These are phyloP conservation scores for Notodonta ziczac DNA, from an alignment of 2,888 invertebrate species.

Conservation along the genomic window DNA sequence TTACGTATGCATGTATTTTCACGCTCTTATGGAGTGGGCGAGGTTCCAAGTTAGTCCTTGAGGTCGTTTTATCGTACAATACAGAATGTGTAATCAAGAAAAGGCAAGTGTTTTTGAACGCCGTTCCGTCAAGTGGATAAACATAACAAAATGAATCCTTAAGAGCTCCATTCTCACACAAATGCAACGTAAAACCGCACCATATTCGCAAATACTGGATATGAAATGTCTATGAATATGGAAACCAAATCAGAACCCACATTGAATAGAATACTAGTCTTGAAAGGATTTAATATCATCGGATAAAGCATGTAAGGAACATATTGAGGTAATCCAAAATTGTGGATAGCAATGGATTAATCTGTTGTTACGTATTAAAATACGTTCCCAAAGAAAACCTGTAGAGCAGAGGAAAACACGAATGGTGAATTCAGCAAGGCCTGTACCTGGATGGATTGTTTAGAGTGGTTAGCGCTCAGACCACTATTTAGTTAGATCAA, in stretches of 20 bases:
- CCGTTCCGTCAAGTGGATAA: too few species aligned
- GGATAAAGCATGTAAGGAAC: neutral
- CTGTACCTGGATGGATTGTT: too few species aligned
- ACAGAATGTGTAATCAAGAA: neutral
- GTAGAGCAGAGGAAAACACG: too few species aligned
- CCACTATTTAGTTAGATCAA: too few species aligned
- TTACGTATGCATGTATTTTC: slow-evolving; percentile 1
- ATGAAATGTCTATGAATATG: neutral
- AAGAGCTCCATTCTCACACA: neutral
- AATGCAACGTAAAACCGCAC: neutral
- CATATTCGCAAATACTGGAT: neutral
- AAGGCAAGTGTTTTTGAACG: neutral
- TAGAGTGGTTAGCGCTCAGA: too few species aligned
- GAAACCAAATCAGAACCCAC: neutral
- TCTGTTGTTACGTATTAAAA: neutral
- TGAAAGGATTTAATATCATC: neutral
- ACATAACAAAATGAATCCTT: too few species aligned
- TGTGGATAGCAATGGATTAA: neutral
- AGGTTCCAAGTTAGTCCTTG: neutral
- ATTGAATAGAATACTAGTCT: neutral
- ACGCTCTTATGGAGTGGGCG: neutral
- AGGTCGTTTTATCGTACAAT: neutral
- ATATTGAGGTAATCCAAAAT: neutral
- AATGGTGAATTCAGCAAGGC: too few species aligned
- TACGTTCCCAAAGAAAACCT: neutral